phyloP scores from a whole-genome alignment of 2,888 invertebrate genomes.

The Alcis repandata region DNA sequence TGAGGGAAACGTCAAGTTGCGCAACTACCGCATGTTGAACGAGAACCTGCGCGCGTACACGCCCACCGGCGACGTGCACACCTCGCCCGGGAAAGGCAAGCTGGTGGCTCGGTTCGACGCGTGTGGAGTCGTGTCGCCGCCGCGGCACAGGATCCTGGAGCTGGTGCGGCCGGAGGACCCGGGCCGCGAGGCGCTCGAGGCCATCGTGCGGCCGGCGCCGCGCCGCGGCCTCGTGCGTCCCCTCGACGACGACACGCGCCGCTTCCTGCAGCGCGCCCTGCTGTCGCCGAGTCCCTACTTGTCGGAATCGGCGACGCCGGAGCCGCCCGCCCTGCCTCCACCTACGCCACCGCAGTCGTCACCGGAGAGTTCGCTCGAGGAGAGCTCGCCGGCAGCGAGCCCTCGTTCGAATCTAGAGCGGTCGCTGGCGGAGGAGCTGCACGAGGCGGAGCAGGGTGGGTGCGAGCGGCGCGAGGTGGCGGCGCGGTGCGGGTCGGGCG shows the following conservation, averaged over 20 bases:
- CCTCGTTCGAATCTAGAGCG: neutral
- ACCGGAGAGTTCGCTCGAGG: constrained; percentile 40
- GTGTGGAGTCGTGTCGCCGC: constrained; percentile 69
- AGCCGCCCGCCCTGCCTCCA: constrained; percentile 49
- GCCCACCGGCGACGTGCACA: constrained; percentile 73
- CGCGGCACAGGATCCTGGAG: constrained; percentile 74
- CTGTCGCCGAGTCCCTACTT: constrained; percentile 69
- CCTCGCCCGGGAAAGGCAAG: constrained; percentile 71
- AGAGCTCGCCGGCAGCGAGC: neutral
- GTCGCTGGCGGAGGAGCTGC: constrained; percentile 53
- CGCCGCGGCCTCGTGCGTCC: constrained; percentile 74
- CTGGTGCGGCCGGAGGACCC: constrained; percentile 76
- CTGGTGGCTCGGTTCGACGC: constrained; percentile 75
- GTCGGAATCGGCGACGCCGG: constrained; percentile 59
- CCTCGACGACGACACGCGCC: constrained; percentile 75
- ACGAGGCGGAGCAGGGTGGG: constrained; percentile 59
- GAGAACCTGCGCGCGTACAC: constrained; percentile 75
- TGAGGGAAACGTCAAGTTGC: constrained; percentile 74
- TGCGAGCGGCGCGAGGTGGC: constrained; percentile 51
- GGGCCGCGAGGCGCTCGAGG: constrained; percentile 75
- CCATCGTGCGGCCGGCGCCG: constrained; percentile 76
- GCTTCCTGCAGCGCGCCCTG: constrained; percentile 76
- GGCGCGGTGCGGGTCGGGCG: constrained; percentile 55
- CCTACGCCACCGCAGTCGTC: constrained; percentile 11
- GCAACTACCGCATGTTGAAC: constrained; percentile 72